Evolutionary conservation across 2,797 vertebrate species (phyloP).

Genomic region (Manis crassicaudata): DNA sequence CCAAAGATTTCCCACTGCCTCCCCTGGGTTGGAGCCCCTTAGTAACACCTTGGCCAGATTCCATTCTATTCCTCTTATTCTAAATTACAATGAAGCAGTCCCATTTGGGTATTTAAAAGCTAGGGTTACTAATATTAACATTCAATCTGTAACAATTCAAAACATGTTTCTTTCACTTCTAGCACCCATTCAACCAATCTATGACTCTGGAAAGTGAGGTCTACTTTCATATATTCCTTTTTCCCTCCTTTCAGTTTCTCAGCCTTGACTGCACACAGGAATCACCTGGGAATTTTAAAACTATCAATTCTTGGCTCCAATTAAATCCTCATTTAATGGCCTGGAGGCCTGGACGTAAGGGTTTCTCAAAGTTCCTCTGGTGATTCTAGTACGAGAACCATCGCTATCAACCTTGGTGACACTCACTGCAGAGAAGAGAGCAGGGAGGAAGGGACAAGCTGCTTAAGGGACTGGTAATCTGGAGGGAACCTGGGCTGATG

Average conservation of each 20-base stretch:
- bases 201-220: background rate
- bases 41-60: background rate
- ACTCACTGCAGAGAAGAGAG: background rate
- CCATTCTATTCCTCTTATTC: background rate
- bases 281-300: background rate
- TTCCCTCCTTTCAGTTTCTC: background rate
- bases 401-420: no score
- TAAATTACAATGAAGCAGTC: background rate
- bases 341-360: no score
- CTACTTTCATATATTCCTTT: background rate
- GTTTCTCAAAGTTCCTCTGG: background rate
- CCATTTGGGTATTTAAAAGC: slow-evolving; percentile 11
- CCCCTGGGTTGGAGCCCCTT: background rate
- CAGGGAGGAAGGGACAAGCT: background rate
- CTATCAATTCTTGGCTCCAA: background rate
- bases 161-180: background rate
- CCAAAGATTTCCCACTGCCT: background rate
- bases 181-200: background rate
- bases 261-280: background rate
- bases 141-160: background rate
- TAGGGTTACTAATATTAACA: background rate
- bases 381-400: background rate
- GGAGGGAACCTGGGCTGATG: background rate
- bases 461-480: background rate
- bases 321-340: background rate